Base-by-base conservation (phyloP, 2,888 invertebrate genomes). In the Zele albiditarsus region DNA sequence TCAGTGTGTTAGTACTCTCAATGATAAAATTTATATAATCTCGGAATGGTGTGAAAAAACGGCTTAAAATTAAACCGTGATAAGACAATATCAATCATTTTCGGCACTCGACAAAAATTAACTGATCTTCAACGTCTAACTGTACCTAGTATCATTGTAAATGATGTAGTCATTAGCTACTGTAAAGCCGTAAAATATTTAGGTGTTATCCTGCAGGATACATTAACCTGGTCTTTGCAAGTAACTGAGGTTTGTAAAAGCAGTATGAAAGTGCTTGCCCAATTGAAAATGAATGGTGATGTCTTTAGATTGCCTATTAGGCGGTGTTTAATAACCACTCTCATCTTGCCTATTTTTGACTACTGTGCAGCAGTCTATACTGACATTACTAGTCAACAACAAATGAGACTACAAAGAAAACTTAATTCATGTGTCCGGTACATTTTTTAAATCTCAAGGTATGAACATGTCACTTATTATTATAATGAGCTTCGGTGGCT, bases 261-360 rank as follows among this genome's bases (percentile, higher is more conserved):
- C 6, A 28, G 49, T 3, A 68, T 68, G 66, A 20, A 20, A 16
- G 38, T 38, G 8, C 42, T 66, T 4, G 46, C 66, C 0, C 25
- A 66, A 16, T 20, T 46, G 4, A 66, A 66, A 38, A 42, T 38
- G 25, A n/a, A 66, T 23, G 16, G 20, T 42, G 10, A 66, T 33
- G 20, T 66, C 4, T 66, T 66, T 14, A 20, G 57, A 14, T 20
- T 16, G 16, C 25, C 31, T n/a, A 10, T 76, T 0, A 60, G 42
- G n/a, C 53, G 12, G 1, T 57, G 33, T 5, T 57, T 76, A 0
- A 66, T 76, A 4, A 49, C 31, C 3, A 23, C 71, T 1, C 53
- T 77, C 0, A 68, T 77, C 2, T 71, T 74, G 16, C 67, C 67
- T 10, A 57, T 42, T 8, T 38, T 74, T 14, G 71, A 77, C 42